Conservation (phyloP, 2,113 vertebrate genomes). For the Herpailurus yagouaroundi region DNA sequence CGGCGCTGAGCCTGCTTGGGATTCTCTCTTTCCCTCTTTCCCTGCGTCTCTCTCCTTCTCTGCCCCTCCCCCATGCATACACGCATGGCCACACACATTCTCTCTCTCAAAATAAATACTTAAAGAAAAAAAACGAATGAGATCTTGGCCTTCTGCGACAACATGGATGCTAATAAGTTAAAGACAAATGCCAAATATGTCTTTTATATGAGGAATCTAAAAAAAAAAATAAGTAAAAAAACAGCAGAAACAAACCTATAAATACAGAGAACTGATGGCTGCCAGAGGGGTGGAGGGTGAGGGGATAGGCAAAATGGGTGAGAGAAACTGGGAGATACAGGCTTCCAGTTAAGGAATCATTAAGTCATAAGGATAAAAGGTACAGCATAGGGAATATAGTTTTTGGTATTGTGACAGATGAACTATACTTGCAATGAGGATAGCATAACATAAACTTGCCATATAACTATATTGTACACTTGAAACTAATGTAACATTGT, state of each 20-base stretch:
- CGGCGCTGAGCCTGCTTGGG: too few relatives aligned
- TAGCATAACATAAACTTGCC: not conserved
- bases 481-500: not conserved
- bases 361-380: not conserved
- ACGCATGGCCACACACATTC: too few relatives aligned
- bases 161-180: not conserved
- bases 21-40: too few relatives aligned
- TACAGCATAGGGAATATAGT: not conserved
- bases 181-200: not conserved
- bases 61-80: too few relatives aligned
- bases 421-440: not conserved
- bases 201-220: not conserved
- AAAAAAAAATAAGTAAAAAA: not conserved
- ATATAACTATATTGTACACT: not conserved
- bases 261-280: not conserved
- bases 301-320: not conserved
- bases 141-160: not conserved
- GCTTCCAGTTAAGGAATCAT: not conserved
- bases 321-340: not conserved
- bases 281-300: not conserved
- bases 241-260: not conserved
- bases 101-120: too few relatives aligned
- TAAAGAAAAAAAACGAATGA: not conserved
- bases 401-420: not conserved
- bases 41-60: too few relatives aligned